Base-by-base conservation (phyloP, 2,888 invertebrate species). In the Oligia latruncula region DNA sequence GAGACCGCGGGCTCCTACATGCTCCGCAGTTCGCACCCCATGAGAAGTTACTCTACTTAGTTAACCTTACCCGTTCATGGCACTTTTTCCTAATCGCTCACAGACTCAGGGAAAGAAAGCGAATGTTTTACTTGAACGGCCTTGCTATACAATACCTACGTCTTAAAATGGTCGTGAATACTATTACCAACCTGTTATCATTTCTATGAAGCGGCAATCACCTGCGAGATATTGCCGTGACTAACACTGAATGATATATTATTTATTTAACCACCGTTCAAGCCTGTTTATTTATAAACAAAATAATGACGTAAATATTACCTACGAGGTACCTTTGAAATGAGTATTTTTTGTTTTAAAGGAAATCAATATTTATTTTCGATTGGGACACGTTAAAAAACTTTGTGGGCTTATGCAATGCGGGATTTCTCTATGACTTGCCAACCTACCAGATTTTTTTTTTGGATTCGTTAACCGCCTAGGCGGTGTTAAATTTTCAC, bases 191-290 rank as follows among this genome's bases (percentile, higher is more conserved):
- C 2, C 62, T 67, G 73, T 76, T 84, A 85, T 84, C 73, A 73
- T 75, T 85, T 75, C 72, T 72, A 73, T 76, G 43, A 62, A 66
- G 29, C n/a, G 13, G 40, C 60, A 62, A 82, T 82, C 78, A 64
- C 64, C 43, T 65, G 65, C 58, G 52, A 73, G 60, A 70, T 72
- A 75, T 85, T 85, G 65, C 65, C 74, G 49, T 84, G 84, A 82
- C 74, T 75, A 78, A 73, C 49, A n/a, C 15, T n/a, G 29, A 71
- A 49, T 70, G 8, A 70, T 85, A 73, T 29, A 29, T 29, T 29
- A 29, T 82, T 67, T 67, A 58, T 58, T 49, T 55, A 35, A 73
- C 40, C 40, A 64, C 58, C 40, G 20, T 62, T 35, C 13, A 29
- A 66, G 46, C 23, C 49, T 55, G 20, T 62, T 35, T 66, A 71